Percentiles rank a stretch among this genome's conserved stretches.
These are phyloP conservation scores for Eupeodes latifasciatus DNA, from an alignment of 2,888 invertebrate genomes.

Conservation along the genomic window DNA sequence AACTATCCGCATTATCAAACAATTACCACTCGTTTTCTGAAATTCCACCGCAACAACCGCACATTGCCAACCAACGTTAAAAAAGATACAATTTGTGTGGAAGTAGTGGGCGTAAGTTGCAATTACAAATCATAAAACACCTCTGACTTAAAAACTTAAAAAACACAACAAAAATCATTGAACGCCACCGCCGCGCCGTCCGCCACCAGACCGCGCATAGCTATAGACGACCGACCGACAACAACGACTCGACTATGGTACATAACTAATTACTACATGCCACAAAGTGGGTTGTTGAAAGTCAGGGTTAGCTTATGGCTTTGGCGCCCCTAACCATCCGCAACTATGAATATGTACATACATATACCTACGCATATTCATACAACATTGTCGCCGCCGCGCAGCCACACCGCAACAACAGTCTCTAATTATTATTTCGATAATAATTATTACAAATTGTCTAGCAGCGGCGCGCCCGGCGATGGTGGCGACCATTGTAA, in stretches of 20 bases:
- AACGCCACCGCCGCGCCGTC: conserved; percentile 20
- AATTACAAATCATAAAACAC: conserved; percentile 34
- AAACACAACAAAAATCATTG: conserved; percentile 47
- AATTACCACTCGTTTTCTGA: conserved; percentile 62
- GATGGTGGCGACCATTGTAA: background rate
- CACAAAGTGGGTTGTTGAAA: conserved; percentile 70
- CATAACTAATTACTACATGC: conserved; percentile 64
- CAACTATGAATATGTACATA: background rate
- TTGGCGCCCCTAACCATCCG: conserved; percentile 36
- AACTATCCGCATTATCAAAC: conserved; percentile 61
- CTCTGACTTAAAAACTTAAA: conserved; percentile 30
- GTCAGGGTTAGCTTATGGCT: conserved; percentile 59
- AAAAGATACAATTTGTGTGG: conserved; percentile 40
- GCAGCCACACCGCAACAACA: background rate
- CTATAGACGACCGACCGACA: conserved; percentile 1
- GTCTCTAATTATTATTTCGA: conserved; percentile 13
- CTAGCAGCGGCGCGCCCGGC: background rate
- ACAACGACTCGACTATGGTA: background rate
- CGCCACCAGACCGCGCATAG: background rate
- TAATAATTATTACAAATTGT: conserved; percentile 35
- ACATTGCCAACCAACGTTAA: background rate
- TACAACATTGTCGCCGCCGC: too few species aligned
- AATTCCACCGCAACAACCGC: conserved; percentile 46
- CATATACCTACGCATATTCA: background rate
- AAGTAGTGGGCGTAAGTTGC: conserved; percentile 59